Conservation (phyloP, 2,888 invertebrate species). For the Atrina japonica region DNA sequence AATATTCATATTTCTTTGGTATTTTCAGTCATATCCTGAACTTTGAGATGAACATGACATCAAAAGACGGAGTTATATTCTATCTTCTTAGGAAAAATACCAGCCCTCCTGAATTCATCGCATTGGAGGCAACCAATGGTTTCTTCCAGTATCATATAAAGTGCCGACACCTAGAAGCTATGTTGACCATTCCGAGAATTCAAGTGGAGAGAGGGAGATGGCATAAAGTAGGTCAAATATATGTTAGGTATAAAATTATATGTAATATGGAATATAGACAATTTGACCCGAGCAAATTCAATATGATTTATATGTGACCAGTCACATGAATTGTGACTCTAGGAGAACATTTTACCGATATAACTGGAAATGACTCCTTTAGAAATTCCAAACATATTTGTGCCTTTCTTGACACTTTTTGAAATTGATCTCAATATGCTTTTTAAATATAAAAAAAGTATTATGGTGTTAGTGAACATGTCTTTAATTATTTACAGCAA, state of each 20-base stretch:
- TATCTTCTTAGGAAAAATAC: constrained; percentile 47
- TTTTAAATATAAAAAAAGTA: too few species aligned
- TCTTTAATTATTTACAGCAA: too few species aligned
- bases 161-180: constrained; percentile 53
- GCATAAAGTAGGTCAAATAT: constrained; percentile 51
- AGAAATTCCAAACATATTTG: constrained; percentile 2
- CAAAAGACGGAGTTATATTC: constrained; percentile 54
- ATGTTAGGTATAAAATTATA: not conserved
- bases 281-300: too few species aligned
- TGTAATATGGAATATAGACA: too few species aligned
- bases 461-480: too few species aligned
- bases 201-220: constrained; percentile 54
- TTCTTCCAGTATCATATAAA: constrained; percentile 55
- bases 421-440: too few species aligned
- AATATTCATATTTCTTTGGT: too few species aligned
- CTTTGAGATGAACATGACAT: constrained; percentile 57
- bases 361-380: too few species aligned
- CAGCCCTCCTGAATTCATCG: constrained; percentile 51
- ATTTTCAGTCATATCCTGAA: constrained; percentile 54
- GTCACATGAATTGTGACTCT: too few species aligned
- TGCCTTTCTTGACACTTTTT: not conserved
- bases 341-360: too few species aligned
- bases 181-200: constrained; percentile 50
- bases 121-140: constrained; percentile 50
- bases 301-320: too few species aligned